A percentile compares a stretch with the other conserved stretches of the same genome.
Conservation (phyloP, 1,140 invertebrate genomes). For the Campoletis sonorensis region DNA sequence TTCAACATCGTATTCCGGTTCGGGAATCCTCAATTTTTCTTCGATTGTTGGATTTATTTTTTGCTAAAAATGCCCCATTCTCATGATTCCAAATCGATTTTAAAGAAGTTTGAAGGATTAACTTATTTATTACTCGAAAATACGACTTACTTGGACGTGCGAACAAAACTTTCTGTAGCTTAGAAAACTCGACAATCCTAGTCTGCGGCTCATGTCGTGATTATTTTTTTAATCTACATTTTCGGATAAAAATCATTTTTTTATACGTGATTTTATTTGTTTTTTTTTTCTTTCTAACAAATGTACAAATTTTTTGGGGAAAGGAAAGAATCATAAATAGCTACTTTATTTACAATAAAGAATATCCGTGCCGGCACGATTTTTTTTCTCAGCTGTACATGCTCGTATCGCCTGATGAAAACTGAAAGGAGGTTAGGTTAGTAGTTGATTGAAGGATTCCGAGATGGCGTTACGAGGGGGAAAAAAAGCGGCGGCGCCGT, state of each 20-base stretch:
- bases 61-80: background rate
- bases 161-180: conserved; percentile 11
- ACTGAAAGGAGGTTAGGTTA: no score
- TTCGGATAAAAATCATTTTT: background rate
- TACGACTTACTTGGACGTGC: conserved; percentile 7
- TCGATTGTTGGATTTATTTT: background rate
- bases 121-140: background rate
- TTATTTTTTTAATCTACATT: background rate
- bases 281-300: no score
- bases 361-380: no score
- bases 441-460: no score
- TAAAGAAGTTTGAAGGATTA: background rate
- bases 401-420: no score
- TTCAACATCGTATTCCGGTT: conserved; percentile 78
- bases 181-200: background rate
- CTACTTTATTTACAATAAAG: no score
- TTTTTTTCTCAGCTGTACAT: no score
- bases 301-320: no score
- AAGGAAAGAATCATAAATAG: no score
- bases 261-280: no score
- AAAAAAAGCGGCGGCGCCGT: no score
- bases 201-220: background rate
- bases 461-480: no score
- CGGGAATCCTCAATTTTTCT: conserved; percentile 59
- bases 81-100: background rate